Evolutionary conservation across 2,113 vertebrate species (phyloP).

Genomic region (Syngnathus typhle): DNA sequence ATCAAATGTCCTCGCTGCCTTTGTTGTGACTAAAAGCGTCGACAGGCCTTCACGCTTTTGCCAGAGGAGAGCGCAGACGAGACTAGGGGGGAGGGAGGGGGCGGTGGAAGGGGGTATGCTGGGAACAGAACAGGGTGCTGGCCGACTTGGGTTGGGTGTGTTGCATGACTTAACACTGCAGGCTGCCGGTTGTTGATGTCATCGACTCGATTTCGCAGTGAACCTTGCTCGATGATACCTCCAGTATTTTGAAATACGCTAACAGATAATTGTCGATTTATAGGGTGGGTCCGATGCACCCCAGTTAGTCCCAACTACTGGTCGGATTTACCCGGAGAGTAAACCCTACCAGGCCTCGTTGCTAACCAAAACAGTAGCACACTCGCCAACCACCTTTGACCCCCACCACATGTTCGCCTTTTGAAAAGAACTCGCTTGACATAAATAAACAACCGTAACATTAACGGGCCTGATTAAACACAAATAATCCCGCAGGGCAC

Average conservation of each 20-base stretch:
- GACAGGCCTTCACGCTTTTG: background rate
- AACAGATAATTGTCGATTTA: too few species aligned
- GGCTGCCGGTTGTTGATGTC: too few species aligned
- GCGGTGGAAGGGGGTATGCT: background rate
- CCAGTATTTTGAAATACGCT: too few species aligned
- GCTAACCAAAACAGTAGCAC: too few species aligned
- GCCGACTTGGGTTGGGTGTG: background rate
- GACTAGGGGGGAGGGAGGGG: background rate
- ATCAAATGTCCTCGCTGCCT: constrained; percentile 1
- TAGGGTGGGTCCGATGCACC: too few species aligned
- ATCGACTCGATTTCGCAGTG: background rate
- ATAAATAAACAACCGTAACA: background rate
- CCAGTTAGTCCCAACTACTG: too few species aligned
- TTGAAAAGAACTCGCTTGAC: too few species aligned
- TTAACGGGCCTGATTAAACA: background rate
- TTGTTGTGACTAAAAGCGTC: background rate
- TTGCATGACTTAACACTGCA: background rate
- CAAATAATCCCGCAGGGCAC: background rate
- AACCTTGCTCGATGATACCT: background rate
- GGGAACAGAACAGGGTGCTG: background rate
- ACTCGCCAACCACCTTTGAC: too few species aligned
- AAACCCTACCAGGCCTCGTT: too few species aligned
- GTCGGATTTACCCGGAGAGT: too few species aligned
- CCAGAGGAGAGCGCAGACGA: background rate
- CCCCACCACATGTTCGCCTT: too few species aligned